Conservation (phyloP, 2,113 vertebrate species). For the Neomonachus schauinslandi region DNA sequence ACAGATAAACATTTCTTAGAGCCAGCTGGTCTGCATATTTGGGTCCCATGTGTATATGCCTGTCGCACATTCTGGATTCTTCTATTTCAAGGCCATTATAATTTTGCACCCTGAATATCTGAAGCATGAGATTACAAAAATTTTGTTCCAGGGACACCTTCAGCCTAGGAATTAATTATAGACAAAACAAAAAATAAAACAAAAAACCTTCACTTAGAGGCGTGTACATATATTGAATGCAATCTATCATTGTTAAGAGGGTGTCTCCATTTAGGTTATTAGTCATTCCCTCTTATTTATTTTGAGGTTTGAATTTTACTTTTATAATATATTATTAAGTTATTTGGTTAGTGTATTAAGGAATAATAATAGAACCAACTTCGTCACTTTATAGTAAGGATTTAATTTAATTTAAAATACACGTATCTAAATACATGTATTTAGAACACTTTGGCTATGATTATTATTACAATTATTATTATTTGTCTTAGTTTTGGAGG, state of each 20-base stretch:
- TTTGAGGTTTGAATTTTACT: constrained; percentile 11
- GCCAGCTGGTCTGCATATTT: background rate
- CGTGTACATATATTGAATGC: background rate
- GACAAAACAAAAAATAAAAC: constrained; percentile 17
- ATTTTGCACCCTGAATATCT: constrained; percentile 1
- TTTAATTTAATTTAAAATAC: background rate
- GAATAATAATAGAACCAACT: background rate
- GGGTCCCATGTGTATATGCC: background rate
- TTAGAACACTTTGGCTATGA: background rate
- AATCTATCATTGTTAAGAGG: background rate
- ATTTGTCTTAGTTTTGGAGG: background rate
- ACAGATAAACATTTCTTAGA: constrained; percentile 45
- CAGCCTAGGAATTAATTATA: constrained; percentile 46
- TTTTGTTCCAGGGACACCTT: background rate
- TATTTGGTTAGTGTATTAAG: background rate
- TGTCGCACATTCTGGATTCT: background rate
- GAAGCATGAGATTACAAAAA: constrained; percentile 29
- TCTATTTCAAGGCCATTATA: constrained; percentile 29
- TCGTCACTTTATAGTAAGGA: background rate
- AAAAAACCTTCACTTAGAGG: background rate
- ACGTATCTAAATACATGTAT: background rate
- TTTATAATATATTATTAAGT: background rate
- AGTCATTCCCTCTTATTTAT: background rate
- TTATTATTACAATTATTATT: background rate
- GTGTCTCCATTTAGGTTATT: background rate